A percentile compares a stretch with the other conserved stretches of the same genome.
These are phyloP conservation scores for Spodoptera frugiperda DNA, from an alignment of 1,140 invertebrate genomes.

Conservation along the genomic window DNA sequence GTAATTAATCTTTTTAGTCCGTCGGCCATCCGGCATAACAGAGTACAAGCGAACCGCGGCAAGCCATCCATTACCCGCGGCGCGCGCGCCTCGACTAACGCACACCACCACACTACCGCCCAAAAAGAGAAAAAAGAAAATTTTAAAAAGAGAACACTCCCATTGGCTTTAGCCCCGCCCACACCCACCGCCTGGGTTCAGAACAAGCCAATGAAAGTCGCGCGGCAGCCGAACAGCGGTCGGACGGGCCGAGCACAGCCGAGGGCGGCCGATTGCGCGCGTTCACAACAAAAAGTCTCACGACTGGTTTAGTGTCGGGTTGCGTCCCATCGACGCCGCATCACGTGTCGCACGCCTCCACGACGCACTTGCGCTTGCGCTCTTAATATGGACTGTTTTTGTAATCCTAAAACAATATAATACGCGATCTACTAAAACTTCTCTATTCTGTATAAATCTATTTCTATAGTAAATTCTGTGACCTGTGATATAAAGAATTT, in stretches of 20 bases:
- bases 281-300: slow-evolving; percentile 83
- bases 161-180: slow-evolving; percentile 67
- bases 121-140: slow-evolving; percentile 84
- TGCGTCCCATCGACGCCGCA: slow-evolving; percentile 82
- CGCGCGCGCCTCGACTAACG: slow-evolving; percentile 75
- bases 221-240: slow-evolving; percentile 54
- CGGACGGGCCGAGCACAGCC: slow-evolving; percentile 62
- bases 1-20: slow-evolving; percentile 43
- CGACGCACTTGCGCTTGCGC: slow-evolving; percentile 73
- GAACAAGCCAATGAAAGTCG: slow-evolving; percentile 61
- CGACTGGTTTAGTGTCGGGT: slow-evolving; percentile 84
- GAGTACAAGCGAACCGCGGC: slow-evolving; percentile 20
- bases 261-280: slow-evolving; percentile 70
- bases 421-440: slow-evolving; percentile 15
- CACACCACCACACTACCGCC: slow-evolving; percentile 78
- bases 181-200: slow-evolving; percentile 60
- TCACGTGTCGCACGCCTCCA: slow-evolving; percentile 66
- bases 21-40: slow-evolving; percentile 38
- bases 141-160: slow-evolving; percentile 81
- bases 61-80: slow-evolving; percentile 73
- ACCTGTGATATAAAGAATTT: slow-evolving; percentile 67
- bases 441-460: slow-evolving; percentile 49
- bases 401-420: slow-evolving; percentile 53
- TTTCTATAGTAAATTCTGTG: slow-evolving; percentile 61
- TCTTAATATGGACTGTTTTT: slow-evolving; percentile 67